These are phyloP conservation scores for Drosophila tsacasi DNA, from an alignment of 1,140 invertebrate species.

Conservation along the genomic window DNA sequence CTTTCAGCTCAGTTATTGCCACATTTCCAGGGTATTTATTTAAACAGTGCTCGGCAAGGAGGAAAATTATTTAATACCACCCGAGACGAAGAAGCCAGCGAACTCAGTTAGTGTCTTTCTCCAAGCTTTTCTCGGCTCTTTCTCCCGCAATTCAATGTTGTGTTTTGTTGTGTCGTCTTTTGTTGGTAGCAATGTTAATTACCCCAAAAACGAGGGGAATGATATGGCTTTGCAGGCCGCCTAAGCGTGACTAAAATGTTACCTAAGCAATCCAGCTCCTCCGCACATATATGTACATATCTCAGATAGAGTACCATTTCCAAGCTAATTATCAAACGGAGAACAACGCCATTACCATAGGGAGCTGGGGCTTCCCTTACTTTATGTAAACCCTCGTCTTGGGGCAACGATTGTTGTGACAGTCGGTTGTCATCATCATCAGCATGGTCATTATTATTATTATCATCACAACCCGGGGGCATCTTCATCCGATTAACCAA, in stretches of 20 bases:
- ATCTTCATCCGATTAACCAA: conserved; percentile 35
- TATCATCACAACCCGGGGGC: conserved; percentile 8
- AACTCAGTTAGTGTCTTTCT: conserved; percentile 27
- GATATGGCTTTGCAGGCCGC: conserved; percentile 69
- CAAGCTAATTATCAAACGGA: conserved; percentile 65
- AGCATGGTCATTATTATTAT: conserved; percentile 12
- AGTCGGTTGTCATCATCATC: conserved; percentile 25
- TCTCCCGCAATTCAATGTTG: conserved; percentile 18
- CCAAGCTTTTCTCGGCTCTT: conserved; percentile 20
- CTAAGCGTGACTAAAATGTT: conserved; percentile 79
- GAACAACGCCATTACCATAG: conserved; percentile 67
- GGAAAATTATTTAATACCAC: conserved; percentile 63
- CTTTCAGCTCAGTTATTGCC: conserved; percentile 36
- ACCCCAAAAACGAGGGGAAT: conserved; percentile 46
- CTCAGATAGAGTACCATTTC: conserved; percentile 36
- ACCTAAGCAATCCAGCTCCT: conserved; percentile 61
- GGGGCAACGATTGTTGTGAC: conserved; percentile 31
- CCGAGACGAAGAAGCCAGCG: conserved; percentile 27
- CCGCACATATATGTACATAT: not conserved
- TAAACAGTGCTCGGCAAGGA: conserved; percentile 34
- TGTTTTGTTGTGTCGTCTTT: conserved; percentile 33
- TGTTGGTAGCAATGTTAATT: conserved; percentile 72
- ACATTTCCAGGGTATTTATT: conserved; percentile 55
- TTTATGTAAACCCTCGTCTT: conserved; percentile 64
- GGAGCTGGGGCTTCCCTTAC: conserved; percentile 21